Evolutionary conservation across 2,888 invertebrate species (phyloP).

Genomic region (Parasteatoda lunata): DNA sequence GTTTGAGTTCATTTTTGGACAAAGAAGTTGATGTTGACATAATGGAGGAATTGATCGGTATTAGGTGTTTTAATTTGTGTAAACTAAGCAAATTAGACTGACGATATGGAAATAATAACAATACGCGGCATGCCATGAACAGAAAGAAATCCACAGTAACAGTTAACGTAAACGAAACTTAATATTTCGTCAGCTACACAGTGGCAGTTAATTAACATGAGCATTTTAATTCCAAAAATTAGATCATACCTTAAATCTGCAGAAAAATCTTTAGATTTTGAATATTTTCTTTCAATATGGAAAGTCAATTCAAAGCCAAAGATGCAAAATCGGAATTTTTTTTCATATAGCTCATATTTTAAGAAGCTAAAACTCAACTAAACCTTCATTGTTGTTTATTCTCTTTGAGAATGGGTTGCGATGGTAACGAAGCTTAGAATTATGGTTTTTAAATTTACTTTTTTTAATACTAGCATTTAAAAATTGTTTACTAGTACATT

Average conservation of each 20-base stretch:
- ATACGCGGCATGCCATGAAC: constrained; percentile 54
- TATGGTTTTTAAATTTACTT: not conserved
- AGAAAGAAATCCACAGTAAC: constrained; percentile 21
- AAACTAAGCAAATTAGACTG: constrained; percentile 1
- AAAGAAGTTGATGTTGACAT: constrained; percentile 37
- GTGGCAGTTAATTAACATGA: too few species aligned
- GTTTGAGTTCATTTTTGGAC: constrained; percentile 89
- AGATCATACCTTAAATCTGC: too few species aligned
- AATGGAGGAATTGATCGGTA: not conserved
- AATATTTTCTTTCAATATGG: too few species aligned
- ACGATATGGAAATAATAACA: not conserved
- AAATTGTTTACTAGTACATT: not conserved
- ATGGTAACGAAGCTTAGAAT: constrained; percentile 16
- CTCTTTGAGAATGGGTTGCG: constrained; percentile 1
- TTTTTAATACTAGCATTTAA: not conserved
- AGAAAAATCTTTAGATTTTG: too few species aligned
- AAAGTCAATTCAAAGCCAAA: too few species aligned
- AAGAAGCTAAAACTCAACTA: too few species aligned
- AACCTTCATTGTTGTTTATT: too few species aligned
- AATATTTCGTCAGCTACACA: too few species aligned
- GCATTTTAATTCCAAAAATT: too few species aligned
- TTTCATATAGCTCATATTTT: not conserved
- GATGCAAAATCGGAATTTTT: not conserved
- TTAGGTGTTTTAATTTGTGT: not conserved
- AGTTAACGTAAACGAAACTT: constrained; percentile 9